Conservation (phyloP, 1,140 invertebrate genomes). For the Thereuonema tuberculata region DNA sequence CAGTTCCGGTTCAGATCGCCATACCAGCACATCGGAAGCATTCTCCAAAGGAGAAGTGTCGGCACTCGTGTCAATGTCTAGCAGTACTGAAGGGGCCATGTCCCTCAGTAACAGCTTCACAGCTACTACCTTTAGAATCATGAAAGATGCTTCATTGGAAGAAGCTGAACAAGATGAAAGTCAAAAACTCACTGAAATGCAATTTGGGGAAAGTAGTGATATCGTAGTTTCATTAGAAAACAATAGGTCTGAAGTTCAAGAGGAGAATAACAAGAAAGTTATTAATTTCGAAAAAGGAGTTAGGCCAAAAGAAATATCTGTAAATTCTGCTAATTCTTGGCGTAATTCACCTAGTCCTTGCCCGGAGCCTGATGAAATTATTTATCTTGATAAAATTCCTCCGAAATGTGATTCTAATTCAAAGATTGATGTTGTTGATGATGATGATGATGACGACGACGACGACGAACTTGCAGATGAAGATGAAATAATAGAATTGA, state of each 20-base stretch:
- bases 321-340: background rate
- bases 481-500: too few relatives aligned
- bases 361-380: background rate
- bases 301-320: too few relatives aligned
- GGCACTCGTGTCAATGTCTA: background rate
- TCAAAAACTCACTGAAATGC: too few relatives aligned
- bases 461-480: too few relatives aligned
- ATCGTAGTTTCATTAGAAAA: background rate
- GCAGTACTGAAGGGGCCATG: background rate
- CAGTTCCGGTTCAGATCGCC: background rate
- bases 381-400: background rate
- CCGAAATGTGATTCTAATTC: too few relatives aligned
- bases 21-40: background rate
- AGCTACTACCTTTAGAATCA: background rate
- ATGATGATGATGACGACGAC: too few relatives aligned
- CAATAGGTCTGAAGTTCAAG: background rate
- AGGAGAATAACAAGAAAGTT: background rate
- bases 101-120: background rate
- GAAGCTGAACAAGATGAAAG: too few relatives aligned
- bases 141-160: background rate
- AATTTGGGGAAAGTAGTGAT: background rate
- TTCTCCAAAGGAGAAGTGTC: background rate
- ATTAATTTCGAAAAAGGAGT: too few relatives aligned
- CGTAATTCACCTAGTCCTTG: background rate
- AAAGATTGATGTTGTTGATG: too few relatives aligned